Evolutionary conservation across 2,113 vertebrate species (phyloP).

Genomic region (Panurus biarmicus): DNA sequence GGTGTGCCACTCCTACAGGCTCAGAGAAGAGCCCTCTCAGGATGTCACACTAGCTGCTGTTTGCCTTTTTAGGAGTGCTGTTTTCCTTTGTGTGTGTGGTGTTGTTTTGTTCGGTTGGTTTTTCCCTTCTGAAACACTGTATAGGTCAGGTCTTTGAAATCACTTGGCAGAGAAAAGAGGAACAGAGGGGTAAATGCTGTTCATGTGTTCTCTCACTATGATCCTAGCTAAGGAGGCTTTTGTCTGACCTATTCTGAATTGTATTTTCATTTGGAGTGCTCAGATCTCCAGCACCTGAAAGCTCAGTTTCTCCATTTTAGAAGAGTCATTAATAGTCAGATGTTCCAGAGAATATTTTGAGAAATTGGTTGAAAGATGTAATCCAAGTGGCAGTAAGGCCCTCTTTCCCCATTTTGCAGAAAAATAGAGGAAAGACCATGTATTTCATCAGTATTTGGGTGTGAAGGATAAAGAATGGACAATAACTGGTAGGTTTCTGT

Average conservation of each 20-base stretch:
- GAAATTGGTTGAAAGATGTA: background rate
- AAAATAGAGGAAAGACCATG: rapidly evolving
- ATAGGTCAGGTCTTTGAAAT: background rate
- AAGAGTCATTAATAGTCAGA: background rate
- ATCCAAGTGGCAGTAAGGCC: background rate
- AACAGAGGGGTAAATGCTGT: background rate
- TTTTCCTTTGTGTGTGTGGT: background rate
- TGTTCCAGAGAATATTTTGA: background rate
- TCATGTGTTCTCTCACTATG: background rate
- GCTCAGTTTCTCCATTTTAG: background rate
- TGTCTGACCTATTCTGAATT: background rate
- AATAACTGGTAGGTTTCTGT: background rate
- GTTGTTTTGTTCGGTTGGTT: background rate
- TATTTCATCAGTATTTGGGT: background rate
- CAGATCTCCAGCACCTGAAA: background rate
- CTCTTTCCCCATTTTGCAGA: background rate
- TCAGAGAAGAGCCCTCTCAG: background rate
- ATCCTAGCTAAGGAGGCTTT: background rate
- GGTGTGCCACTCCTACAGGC: background rate
- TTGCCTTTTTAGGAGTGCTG: background rate
- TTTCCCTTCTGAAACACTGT: background rate
- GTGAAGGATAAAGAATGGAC: background rate
- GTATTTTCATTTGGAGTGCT: background rate
- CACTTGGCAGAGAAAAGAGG: background rate
- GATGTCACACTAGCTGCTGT: background rate